A percentile compares a stretch with the other conserved stretches of the same genome.
Conservation (phyloP, 2,113 vertebrate genomes). For the Hippocampus zosterae region DNA sequence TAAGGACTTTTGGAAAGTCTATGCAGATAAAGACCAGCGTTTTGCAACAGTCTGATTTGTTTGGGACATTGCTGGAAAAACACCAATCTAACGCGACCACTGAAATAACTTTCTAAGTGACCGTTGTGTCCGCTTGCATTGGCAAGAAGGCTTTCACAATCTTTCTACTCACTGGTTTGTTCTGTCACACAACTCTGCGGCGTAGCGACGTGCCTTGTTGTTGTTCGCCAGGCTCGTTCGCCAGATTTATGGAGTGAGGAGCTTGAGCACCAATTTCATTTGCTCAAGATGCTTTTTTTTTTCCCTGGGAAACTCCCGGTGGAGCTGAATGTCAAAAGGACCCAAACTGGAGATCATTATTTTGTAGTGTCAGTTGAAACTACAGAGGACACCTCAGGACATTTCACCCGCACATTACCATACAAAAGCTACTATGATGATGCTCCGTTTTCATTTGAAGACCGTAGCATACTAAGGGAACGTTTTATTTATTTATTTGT, state of each 20-base stretch:
- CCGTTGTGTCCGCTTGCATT: slow-evolving; percentile 37
- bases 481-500: no score
- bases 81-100: slow-evolving; percentile 48
- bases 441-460: no score
- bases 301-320: slow-evolving; percentile 19
- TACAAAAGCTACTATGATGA: no score
- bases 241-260: slow-evolving; percentile 24
- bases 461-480: no score
- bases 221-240: slow-evolving; percentile 42
- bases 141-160: slow-evolving; percentile 39
- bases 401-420: no score
- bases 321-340: background rate
- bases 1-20: background rate
- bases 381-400: no score
- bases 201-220: slow-evolving; percentile 56
- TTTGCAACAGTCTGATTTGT: slow-evolving; percentile 46
- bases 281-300: slow-evolving; percentile 18
- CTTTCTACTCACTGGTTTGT: slow-evolving; percentile 38
- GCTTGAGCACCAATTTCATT: slow-evolving; percentile 29
- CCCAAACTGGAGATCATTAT: no score
- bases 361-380: no score
- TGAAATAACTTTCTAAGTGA: slow-evolving; percentile 23
- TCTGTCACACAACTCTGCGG: slow-evolving; percentile 59
- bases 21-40: slow-evolving; percentile 9
- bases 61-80: slow-evolving; percentile 14